Conservation (phyloP, 1,140 invertebrate species). For the Orussus abietinus region DNA sequence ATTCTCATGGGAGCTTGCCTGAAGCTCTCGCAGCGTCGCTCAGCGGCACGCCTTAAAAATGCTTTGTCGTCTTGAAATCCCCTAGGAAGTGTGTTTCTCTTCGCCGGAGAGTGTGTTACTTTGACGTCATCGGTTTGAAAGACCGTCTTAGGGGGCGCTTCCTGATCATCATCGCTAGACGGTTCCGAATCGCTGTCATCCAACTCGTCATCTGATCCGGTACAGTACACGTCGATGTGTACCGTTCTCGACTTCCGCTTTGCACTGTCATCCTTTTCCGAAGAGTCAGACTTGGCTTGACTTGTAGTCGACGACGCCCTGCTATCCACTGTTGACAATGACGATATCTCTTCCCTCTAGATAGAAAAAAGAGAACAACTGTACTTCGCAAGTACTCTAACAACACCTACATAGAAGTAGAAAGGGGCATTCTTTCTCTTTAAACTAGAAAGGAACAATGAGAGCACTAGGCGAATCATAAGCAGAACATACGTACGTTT, state of each 20-base stretch:
- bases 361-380: too few species aligned
- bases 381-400: too few species aligned
- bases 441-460: too few species aligned
- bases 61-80: conserved; percentile 39
- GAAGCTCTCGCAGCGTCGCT: conserved; percentile 28
- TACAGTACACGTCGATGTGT: conserved; percentile 76
- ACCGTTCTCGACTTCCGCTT: conserved; percentile 66
- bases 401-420: too few species aligned
- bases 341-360: too few species aligned
- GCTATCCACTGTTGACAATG: too few species aligned
- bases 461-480: too few species aligned
- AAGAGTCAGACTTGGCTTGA: conserved; percentile 28
- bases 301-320: too few species aligned
- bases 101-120: conserved; percentile 57
- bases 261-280: conserved; percentile 29
- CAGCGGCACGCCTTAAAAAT: conserved; percentile 28
- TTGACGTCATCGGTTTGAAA: conserved; percentile 60
- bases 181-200: conserved; percentile 33
- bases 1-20: conserved; percentile 33
- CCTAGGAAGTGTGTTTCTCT: conserved; percentile 49
- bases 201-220: conserved; percentile 63
- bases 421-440: too few species aligned
- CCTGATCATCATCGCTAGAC: conserved; percentile 41
- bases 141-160: conserved; percentile 61
- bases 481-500: too few species aligned